These are phyloP conservation scores for Penaeus vannamei DNA, from an alignment of 1,140 invertebrate genomes.

Conservation along the genomic window DNA sequence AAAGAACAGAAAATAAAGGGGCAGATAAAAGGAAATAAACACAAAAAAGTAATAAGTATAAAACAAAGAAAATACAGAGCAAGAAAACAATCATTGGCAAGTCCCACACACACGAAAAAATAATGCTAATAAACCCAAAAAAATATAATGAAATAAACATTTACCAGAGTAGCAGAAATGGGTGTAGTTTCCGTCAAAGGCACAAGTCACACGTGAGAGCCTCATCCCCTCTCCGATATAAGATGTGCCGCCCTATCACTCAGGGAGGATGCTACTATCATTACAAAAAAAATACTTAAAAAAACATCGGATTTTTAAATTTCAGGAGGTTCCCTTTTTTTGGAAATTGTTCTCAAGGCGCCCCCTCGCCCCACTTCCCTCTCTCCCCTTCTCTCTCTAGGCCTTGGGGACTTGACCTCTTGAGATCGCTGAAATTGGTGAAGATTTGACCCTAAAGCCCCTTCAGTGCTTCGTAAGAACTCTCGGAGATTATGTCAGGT, in stretches of 20 bases:
- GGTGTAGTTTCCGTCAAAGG: constrained; percentile 58
- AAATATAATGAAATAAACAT: neutral
- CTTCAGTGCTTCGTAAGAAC: constrained; percentile 51
- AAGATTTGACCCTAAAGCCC: constrained; percentile 44
- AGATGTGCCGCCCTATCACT: constrained; percentile 62
- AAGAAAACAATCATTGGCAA: no score
- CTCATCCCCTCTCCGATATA: constrained; percentile 60
- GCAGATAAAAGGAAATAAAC: no score
- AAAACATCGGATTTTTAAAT: constrained; percentile 48
- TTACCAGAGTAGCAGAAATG: constrained; percentile 26
- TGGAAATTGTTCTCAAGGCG: no score
- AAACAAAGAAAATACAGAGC: no score
- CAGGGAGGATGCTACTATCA: constrained; percentile 57
- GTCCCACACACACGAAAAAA: no score
- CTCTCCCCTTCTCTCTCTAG: neutral
- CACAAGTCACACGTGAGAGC: constrained; percentile 54
- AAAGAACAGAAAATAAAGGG: no score
- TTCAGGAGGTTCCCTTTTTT: constrained; percentile 13
- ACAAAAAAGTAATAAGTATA: no score
- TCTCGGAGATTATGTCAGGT: constrained; percentile 45
- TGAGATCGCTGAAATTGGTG: constrained; percentile 39
- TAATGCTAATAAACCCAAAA: neutral
- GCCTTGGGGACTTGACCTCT: constrained; percentile 26
- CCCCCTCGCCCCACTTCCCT: no score
- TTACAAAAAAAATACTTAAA: constrained; percentile 6